Base-by-base conservation (phyloP, 2,888 invertebrate species). In the Salpingus planirostris region DNA sequence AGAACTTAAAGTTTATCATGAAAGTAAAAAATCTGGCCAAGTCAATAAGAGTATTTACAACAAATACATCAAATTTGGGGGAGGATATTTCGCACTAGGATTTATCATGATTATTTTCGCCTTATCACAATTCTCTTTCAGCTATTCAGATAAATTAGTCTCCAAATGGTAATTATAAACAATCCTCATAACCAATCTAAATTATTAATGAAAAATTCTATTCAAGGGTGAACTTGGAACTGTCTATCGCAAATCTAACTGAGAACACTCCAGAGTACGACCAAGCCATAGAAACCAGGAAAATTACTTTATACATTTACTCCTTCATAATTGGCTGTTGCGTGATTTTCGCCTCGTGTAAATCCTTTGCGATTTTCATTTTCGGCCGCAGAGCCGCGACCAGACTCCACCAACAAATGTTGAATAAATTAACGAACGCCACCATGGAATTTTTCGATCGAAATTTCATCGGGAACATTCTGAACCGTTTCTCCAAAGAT, bases 391-490 rank as follows among this genome's bases (percentile, higher is more conserved):
- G 24, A 29, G 52, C 53, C 5, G 45, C 46, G 0, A 39, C 30
- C 15, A 47, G 31, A 67, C 87, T 29, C 71, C 78, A 29, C 70
- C 77, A 8, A 82, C 84, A 55, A 80, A 84, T 26, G 72, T 26
- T 43, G 2, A 25, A 14, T 2, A 41, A 45, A 4, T 39, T 54
- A 75, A 0, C 65, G 76, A 3, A 74, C 75, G 42, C 78, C 76
- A 13, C 59, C 65, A 26, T 70, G 53, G 18, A 39, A 1, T 55
- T 54, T 28, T 55, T 55, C 31, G 55, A 55, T 29, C 44, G 38
- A 10, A 70, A 11, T 69, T 71, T 27, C 15, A 42, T 52, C 13
- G 55, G 55, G 4, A 54, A 54, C 34, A 51, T 55, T 13, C 35
- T 55, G n/a, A 78, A 78, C 54, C 75, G 77, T 52, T 82, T 83